phyloP scores from a whole-genome alignment of 2,113 vertebrate genomes.

The Catharus bicknelli region DNA sequence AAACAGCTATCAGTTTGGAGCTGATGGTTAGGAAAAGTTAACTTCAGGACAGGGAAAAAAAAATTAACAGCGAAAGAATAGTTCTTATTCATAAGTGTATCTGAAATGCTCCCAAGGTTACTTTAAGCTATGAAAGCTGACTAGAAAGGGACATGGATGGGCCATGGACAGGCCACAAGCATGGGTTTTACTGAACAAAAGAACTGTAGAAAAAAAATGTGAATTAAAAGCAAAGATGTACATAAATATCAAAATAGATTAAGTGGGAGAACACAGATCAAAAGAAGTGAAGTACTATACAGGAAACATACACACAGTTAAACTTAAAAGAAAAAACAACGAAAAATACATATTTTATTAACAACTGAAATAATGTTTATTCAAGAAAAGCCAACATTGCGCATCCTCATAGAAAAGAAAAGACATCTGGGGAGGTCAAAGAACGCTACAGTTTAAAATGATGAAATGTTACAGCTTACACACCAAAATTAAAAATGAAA shows the following conservation, averaged over 20 bases:
- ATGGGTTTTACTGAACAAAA: background rate
- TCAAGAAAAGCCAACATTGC: conserved; percentile 74
- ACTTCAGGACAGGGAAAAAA: conserved; percentile 24
- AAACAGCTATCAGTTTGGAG: background rate
- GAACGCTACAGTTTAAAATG: conserved; percentile 74
- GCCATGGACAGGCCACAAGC: fast-evolving
- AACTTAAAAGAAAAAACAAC: conserved; percentile 72
- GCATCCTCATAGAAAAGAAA: conserved; percentile 53
- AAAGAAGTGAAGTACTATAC: conserved; percentile 41
- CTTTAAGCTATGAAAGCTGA: background rate
- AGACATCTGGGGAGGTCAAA: conserved; percentile 72
- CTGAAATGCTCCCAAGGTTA: background rate
- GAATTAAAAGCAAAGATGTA: conserved; percentile 25
- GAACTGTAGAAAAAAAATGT: conserved; percentile 5
- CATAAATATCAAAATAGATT: conserved; percentile 34
- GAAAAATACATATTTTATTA: conserved; percentile 67
- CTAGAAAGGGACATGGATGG: background rate
- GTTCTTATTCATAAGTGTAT: background rate
- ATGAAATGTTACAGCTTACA: conserved; percentile 83
- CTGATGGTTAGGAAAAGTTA: conserved; percentile 2
- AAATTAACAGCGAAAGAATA: background rate
- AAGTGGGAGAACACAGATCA: conserved; percentile 55
- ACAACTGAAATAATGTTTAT: conserved; percentile 76
- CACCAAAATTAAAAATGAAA: conserved; percentile 86
- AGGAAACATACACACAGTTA: conserved; percentile 61